These are phyloP conservation scores for Condylostylus longicornis DNA, from an alignment of 1,140 invertebrate genomes.

Conservation along the genomic window DNA sequence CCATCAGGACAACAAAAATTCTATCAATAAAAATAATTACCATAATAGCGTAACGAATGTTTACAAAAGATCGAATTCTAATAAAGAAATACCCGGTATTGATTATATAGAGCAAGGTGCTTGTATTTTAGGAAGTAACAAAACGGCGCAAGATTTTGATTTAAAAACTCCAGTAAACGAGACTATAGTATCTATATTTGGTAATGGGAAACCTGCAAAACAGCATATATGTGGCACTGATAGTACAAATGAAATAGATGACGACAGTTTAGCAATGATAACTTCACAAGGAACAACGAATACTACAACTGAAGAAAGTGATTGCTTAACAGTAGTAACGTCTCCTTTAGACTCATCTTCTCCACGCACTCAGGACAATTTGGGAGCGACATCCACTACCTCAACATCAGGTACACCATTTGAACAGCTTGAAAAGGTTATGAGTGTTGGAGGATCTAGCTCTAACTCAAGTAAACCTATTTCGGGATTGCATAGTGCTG, in stretches of 20 bases:
- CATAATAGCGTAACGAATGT: neutral
- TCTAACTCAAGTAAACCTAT: constrained; percentile 11
- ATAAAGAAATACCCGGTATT: constrained; percentile 29
- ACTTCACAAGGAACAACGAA: constrained; percentile 22
- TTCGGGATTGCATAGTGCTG: constrained; percentile 4
- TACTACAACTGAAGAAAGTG: constrained; percentile 43
- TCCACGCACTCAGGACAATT: constrained; percentile 17
- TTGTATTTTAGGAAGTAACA: constrained; percentile 25
- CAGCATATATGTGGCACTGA: constrained; percentile 14
- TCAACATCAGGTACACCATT: constrained; percentile 12
- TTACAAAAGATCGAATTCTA: constrained; percentile 14
- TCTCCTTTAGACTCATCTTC: constrained; percentile 36
- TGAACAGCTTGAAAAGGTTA: constrained; percentile 26
- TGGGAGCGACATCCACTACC: constrained; percentile 12
- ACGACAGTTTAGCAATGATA: constrained; percentile 39
- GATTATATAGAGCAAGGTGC: constrained; percentile 40
- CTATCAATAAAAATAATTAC: neutral
- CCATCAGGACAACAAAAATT: constrained; percentile 9
- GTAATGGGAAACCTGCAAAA: neutral
- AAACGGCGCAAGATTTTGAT: constrained; percentile 12
- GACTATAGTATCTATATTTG: constrained; percentile 1
- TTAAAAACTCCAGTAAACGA: constrained; percentile 31
- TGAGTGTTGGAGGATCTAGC: constrained; percentile 18
- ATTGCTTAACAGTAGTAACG: constrained; percentile 37
- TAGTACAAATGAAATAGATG: constrained; percentile 36